A percentile compares a stretch with the other conserved stretches of the same genome.
These are phyloP conservation scores for Aspidoscelis tigris DNA, from an alignment of 2,113 vertebrate species.

Conservation along the genomic window DNA sequence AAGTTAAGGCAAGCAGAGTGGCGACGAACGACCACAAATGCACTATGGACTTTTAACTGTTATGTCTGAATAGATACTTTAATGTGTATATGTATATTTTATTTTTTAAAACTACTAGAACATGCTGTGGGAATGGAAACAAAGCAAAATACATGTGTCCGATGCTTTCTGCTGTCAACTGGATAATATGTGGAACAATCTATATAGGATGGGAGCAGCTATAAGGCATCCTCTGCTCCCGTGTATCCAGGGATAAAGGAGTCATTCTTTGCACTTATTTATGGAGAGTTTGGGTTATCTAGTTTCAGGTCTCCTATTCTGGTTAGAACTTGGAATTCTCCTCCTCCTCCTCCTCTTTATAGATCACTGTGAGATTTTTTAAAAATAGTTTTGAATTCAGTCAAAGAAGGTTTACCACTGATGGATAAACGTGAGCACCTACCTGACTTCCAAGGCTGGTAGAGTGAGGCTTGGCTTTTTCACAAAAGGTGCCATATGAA, in stretches of 20 bases:
- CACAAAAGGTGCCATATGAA: not conserved
- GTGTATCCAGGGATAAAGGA: constrained; percentile 25
- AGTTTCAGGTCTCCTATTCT: constrained; percentile 45
- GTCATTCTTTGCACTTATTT: constrained; percentile 69
- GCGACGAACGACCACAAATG: constrained; percentile 58
- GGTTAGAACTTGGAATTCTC: constrained; percentile 51
- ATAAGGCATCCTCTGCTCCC: not conserved
- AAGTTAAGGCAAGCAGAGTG: not conserved
- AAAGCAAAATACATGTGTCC: constrained; percentile 8
- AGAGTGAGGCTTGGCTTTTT: not conserved
- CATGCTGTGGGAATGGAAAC: constrained; percentile 61
- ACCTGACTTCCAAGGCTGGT: not conserved
- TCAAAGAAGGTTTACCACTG: not conserved
- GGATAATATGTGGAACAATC: constrained; percentile 43
- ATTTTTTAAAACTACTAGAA: constrained; percentile 72
- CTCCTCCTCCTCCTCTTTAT: constrained; percentile 3
- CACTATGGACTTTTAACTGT: constrained; percentile 63
- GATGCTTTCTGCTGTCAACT: constrained; percentile 63
- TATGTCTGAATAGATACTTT: constrained; percentile 61
- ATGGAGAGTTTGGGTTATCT: constrained; percentile 56
- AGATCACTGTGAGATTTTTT: constrained; percentile 58
- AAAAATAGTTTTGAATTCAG: constrained; percentile 5
- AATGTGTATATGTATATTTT: constrained; percentile 58
- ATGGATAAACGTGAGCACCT: not conserved
- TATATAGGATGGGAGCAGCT: constrained; percentile 44